A percentile compares a stretch with the other conserved stretches of the same genome.
phyloP scores from a whole-genome alignment of 2,797 vertebrate species.

The Lepidocolaptes lacrymiger region DNA sequence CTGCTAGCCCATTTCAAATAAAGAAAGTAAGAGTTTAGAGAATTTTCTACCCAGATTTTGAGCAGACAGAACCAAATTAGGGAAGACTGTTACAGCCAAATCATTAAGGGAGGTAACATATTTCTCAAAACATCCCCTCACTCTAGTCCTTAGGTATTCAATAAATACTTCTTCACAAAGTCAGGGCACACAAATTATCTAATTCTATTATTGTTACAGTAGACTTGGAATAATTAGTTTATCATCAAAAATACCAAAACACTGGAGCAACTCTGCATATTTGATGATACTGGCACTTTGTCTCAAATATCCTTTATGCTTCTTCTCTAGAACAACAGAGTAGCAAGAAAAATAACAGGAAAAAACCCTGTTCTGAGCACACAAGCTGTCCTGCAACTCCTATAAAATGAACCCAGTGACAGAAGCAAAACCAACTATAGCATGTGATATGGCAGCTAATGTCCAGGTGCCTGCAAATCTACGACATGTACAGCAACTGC shows the following conservation, averaged over 20 bases:
- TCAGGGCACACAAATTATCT: background rate
- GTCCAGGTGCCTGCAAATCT: accelerated
- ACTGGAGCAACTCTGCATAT: background rate
- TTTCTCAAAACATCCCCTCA: background rate
- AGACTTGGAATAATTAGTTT: background rate
- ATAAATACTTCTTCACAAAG: background rate
- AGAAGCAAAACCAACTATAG: background rate
- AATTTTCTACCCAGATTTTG: background rate
- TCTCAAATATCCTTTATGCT: background rate
- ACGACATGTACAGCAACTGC: accelerated
- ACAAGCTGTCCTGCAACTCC: background rate
- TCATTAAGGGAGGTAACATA: background rate
- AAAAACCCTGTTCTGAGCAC: background rate
- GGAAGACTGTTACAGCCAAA: background rate
- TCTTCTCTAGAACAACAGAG: background rate
- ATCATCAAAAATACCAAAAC: background rate
- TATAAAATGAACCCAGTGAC: background rate
- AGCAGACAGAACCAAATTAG: background rate
- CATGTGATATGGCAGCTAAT: accelerated
- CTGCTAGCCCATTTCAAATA: background rate
- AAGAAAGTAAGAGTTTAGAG: background rate
- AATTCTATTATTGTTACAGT: background rate
- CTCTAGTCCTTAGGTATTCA: background rate
- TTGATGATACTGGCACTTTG: background rate
- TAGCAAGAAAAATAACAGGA: background rate